Conservation (phyloP, 1,140 invertebrate genomes). For the Lepidurus arcticus region DNA sequence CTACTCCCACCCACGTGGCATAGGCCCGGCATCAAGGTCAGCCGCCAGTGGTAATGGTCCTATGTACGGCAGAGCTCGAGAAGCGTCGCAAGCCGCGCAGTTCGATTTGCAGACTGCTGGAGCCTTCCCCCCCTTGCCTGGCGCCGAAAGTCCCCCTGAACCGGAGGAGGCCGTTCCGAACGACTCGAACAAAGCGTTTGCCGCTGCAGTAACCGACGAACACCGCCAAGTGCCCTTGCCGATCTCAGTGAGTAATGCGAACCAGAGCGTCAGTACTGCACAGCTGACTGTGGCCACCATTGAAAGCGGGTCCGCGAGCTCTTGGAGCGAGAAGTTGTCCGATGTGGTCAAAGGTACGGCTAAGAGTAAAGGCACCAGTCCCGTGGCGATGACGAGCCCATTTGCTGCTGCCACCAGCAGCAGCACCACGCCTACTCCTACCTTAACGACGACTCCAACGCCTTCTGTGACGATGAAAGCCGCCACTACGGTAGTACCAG, state of each 20-base stretch:
- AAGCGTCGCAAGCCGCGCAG: constrained; percentile 42
- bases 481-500: background rate
- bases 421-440: constrained; percentile 37
- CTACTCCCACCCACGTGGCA: background rate
- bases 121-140: constrained; percentile 73
- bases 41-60: background rate
- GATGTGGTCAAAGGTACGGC: constrained; percentile 74
- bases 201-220: background rate
- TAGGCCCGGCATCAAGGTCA: background rate
- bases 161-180: constrained; percentile 25
- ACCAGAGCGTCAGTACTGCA: background rate
- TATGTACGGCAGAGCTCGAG: background rate
- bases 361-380: constrained; percentile 48
- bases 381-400: constrained; percentile 43
- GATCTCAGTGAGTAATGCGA: background rate
- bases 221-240: background rate
- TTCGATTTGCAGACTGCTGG: constrained; percentile 72
- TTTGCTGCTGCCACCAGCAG: constrained; percentile 36
- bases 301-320: background rate
- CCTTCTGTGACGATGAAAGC: constrained; percentile 15
- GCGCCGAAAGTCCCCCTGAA: constrained; percentile 43
- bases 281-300: background rate
- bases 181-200: background rate
- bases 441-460: background rate
- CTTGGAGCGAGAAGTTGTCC: constrained; percentile 48